phyloP scores from a whole-genome alignment of 2,888 invertebrate genomes.

The Mythimna impura region DNA sequence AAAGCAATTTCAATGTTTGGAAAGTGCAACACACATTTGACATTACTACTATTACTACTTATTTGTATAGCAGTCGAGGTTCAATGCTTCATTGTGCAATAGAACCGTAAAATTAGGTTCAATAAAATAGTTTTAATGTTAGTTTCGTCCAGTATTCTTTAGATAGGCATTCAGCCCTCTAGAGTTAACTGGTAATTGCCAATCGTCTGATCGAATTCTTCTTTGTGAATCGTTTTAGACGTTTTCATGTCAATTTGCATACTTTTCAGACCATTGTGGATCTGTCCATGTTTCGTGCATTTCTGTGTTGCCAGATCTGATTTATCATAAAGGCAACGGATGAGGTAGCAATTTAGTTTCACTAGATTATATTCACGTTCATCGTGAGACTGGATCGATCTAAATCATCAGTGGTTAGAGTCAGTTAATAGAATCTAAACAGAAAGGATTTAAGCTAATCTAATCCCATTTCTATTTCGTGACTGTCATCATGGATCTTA shows the following conservation, averaged over 20 bases:
- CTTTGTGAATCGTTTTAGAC: neutral
- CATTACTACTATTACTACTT: neutral
- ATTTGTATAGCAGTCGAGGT: constrained; percentile 6
- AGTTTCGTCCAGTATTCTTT: constrained; percentile 7
- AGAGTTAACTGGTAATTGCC: constrained; percentile 28
- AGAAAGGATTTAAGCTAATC: neutral
- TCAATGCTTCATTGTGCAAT: constrained; percentile 14
- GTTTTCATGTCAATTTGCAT: constrained; percentile 12
- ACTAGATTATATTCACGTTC: constrained; percentile 19
- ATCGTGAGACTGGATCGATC: neutral
- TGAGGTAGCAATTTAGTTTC: neutral
- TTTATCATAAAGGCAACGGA: neutral
- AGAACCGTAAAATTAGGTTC: constrained; percentile 37
- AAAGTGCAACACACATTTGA: constrained; percentile 18
- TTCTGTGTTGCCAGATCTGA: neutral
- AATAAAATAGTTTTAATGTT: constrained; percentile 36
- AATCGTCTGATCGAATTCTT: constrained; percentile 23
- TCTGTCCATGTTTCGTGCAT: too few relatives aligned
- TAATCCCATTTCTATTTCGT: neutral
- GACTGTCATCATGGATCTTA: constrained; percentile 18
- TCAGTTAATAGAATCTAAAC: constrained; percentile 4
- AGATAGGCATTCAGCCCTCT: constrained; percentile 26
- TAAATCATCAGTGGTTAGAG: neutral
- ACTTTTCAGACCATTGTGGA: constrained; percentile 10
- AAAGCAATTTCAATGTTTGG: constrained; percentile 26